A percentile compares a stretch with the other conserved stretches of the same genome.
phyloP scores from a whole-genome alignment of 2,888 invertebrate genomes.

The Eucera pruinosa region DNA sequence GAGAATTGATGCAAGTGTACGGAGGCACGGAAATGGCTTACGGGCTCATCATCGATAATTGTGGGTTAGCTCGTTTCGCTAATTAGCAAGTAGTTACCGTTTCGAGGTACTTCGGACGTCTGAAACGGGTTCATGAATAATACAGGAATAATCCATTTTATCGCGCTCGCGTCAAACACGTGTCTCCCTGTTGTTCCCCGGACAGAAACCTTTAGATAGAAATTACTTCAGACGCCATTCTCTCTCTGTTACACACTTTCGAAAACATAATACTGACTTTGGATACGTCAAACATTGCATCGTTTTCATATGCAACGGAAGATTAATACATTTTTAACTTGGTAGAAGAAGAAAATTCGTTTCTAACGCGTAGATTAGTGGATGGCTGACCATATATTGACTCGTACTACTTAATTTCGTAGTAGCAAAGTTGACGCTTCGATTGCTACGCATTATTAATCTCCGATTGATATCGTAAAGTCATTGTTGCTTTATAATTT shows the following conservation, averaged over 20 bases:
- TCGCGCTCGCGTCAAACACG: not conserved
- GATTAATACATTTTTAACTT: too few relatives aligned
- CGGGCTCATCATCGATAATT: conserved; percentile 28
- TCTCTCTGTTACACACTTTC: too few relatives aligned
- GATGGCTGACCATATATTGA: too few relatives aligned
- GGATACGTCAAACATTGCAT: not conserved
- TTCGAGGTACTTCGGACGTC: conserved; percentile 9
- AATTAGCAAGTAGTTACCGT: conserved; percentile 44
- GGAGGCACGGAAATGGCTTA: conserved; percentile 13
- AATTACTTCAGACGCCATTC: not conserved
- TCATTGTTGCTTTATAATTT: too few relatives aligned
- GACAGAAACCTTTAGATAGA: not conserved
- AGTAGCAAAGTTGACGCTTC: too few relatives aligned
- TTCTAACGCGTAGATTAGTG: too few relatives aligned
- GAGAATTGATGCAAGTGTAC: conserved; percentile 26
- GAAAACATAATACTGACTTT: too few relatives aligned
- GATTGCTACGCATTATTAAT: too few relatives aligned
- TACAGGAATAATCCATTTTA: conserved; percentile 8
- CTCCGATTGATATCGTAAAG: too few relatives aligned
- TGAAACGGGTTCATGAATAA: conserved; percentile 28
- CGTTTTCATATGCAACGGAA: too few relatives aligned
- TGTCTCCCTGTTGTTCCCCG: not conserved
- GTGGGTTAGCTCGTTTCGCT: conserved; percentile 15
- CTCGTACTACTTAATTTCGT: too few relatives aligned
- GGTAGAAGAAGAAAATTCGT: too few relatives aligned